Percentiles rank a stretch among this genome's conserved stretches.
phyloP scores from a whole-genome alignment of 92 coral and sea anemone species.

The Nematostella vectensis region DNA sequence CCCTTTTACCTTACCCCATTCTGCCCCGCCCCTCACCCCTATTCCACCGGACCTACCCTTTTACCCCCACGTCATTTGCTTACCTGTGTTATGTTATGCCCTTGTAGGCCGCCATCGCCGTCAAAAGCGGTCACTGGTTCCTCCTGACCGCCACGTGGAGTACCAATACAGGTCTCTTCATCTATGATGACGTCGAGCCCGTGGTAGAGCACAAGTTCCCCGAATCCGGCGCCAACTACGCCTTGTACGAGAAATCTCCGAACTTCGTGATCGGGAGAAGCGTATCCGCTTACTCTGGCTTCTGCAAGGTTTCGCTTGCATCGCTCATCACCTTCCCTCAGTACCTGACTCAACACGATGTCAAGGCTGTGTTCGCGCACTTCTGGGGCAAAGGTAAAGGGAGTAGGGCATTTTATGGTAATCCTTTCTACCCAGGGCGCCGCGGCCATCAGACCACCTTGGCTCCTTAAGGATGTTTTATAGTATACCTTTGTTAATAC shows the following conservation, averaged over 20 bases:
- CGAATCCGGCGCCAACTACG: slow-evolving; percentile 24
- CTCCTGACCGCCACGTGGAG: slow-evolving; percentile 68
- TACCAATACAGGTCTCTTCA: slow-evolving; percentile 58
- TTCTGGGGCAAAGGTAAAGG: slow-evolving; percentile 84
- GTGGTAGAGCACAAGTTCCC: slow-evolving; percentile 36
- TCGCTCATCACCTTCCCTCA: slow-evolving; percentile 65
- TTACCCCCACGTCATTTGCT: too few relatives aligned
- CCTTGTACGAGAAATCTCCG: slow-evolving; percentile 18
- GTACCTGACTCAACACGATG: slow-evolving; percentile 43
- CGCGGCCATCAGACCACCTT: too few relatives aligned
- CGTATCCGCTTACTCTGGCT: slow-evolving; percentile 32
- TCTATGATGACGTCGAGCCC: slow-evolving; percentile 52
- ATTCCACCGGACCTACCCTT: too few relatives aligned
- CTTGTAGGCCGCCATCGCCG: slow-evolving; percentile 59
- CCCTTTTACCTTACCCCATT: too few relatives aligned
- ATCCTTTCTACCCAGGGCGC: background rate
- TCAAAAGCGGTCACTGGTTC: slow-evolving; percentile 59
- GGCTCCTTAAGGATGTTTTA: too few relatives aligned
- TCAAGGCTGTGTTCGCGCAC: slow-evolving; percentile 53
- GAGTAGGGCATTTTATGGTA: too few relatives aligned
- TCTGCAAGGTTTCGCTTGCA: slow-evolving; percentile 48
- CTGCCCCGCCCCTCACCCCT: too few relatives aligned
- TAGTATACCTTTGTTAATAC: too few relatives aligned
- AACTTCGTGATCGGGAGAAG: slow-evolving; percentile 80
- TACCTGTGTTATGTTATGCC: too few relatives aligned